A percentile compares a stretch with the other conserved stretches of the same genome.
These are phyloP conservation scores for Linnaemya vulpina DNA, from an alignment of 2,888 invertebrate species.

Conservation along the genomic window DNA sequence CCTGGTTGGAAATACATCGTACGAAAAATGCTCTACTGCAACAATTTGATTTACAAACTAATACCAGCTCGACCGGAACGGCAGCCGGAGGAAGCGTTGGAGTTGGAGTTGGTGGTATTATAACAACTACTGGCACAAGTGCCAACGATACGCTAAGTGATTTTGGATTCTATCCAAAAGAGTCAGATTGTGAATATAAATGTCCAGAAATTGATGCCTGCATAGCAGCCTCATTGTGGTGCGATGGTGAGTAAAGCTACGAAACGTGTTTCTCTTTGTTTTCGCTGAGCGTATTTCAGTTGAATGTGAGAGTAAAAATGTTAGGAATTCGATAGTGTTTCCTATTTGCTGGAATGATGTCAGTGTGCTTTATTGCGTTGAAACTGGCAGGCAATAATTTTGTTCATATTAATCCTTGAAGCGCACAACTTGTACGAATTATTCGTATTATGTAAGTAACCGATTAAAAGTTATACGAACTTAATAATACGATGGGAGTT, in stretches of 20 bases:
- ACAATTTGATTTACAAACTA: conserved; percentile 84
- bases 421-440: background rate
- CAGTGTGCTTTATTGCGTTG: background rate
- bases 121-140: conserved; percentile 72
- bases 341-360: background rate
- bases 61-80: conserved; percentile 76
- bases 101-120: conserved; percentile 71
- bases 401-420: conserved; percentile 24
- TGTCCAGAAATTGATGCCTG: conserved; percentile 91
- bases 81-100: conserved; percentile 65
- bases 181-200: conserved; percentile 85
- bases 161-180: conserved; percentile 83
- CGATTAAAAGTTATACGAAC: too few species aligned
- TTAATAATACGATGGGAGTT: too few species aligned
- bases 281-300: background rate
- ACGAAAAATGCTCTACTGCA: conserved; percentile 86
- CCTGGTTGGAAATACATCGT: conserved; percentile 90
- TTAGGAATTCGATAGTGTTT: conserved; percentile 27
- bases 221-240: conserved; percentile 89
- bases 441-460: too few species aligned
- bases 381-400: background rate
- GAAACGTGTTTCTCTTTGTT: conserved; percentile 5
- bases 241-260: conserved; percentile 85
- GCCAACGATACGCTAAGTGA: conserved; percentile 82
- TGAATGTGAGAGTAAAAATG: background rate